phyloP scores from a whole-genome alignment of 2,113 vertebrate species.

The Chiloscyllium plagiosum region DNA sequence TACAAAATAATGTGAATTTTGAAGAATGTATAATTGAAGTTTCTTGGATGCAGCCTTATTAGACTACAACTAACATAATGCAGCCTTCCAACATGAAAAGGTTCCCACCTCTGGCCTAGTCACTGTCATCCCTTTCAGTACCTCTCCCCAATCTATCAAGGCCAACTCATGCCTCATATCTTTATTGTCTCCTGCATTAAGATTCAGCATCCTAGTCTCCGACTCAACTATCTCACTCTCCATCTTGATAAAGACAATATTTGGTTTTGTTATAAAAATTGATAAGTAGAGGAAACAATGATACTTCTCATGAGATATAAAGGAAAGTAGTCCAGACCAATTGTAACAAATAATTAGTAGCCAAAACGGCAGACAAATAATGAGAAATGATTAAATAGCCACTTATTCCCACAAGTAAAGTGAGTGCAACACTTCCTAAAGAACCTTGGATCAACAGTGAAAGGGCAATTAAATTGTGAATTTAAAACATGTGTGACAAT shows the following conservation, averaged over 20 bases:
- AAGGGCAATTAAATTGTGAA: background rate
- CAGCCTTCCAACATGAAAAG: no score
- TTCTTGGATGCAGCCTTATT: no score
- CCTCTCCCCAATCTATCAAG: no score
- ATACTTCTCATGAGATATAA: background rate
- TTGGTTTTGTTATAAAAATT: conserved; percentile 11
- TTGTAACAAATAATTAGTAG: background rate
- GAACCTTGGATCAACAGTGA: background rate
- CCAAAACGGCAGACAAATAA: background rate
- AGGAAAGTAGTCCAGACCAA: background rate
- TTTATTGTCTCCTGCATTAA: no score
- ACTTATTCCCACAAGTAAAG: background rate
- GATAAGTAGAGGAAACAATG: background rate
- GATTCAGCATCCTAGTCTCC: no score
- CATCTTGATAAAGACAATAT: background rate
- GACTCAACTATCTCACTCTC: no score
- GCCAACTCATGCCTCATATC: no score
- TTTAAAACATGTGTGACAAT: background rate
- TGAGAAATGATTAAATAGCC: background rate
- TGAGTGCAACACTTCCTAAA: background rate
- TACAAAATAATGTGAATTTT: no score
- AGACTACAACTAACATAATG: no score
- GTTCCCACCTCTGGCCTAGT: no score
- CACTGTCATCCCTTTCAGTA: no score
- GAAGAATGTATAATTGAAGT: no score